These are phyloP conservation scores for Pelodytes ibericus DNA, from an alignment of 2,797 vertebrate species.

Conservation along the genomic window DNA sequence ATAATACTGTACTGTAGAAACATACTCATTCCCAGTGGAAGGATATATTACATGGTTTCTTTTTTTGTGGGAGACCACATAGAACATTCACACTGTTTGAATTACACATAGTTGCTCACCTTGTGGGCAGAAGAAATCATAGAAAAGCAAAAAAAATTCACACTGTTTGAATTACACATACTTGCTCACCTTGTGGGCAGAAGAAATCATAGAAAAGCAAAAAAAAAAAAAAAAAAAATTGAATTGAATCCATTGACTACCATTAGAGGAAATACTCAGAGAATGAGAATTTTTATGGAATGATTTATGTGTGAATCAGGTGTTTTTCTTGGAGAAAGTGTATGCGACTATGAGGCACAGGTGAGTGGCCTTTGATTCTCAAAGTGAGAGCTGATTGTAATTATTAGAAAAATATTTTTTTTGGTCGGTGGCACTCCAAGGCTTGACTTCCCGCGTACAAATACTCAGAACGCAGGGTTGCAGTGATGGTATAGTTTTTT, in stretches of 20 bases:
- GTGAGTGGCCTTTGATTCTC: no score
- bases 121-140: conserved; percentile 5
- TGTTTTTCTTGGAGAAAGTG: not conserved
- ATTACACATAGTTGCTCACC: conserved; percentile 1
- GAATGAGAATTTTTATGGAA: not conserved
- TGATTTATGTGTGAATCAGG: conserved; percentile 17
- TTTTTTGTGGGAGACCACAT: conserved; percentile 29
- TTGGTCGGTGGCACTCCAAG: no score
- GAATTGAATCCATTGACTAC: no score
- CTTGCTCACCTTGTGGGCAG: conserved; percentile 1
- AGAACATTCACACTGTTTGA: not conserved
- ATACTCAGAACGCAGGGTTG: no score
- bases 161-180: conserved; percentile 1
- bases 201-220: not conserved
- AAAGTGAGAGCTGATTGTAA: no score
- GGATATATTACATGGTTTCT: not conserved
- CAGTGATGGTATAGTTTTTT: no score
- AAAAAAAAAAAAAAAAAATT: no score
- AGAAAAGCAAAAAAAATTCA: not conserved
- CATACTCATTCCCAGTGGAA: not conserved
- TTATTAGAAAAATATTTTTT: no score
- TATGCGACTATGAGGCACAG: not conserved
- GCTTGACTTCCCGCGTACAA: no score
- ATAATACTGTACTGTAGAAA: not conserved
- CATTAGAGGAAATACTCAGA: not conserved